phyloP scores from a whole-genome alignment of 1,140 invertebrate genomes.

The Lethrus apterus region DNA sequence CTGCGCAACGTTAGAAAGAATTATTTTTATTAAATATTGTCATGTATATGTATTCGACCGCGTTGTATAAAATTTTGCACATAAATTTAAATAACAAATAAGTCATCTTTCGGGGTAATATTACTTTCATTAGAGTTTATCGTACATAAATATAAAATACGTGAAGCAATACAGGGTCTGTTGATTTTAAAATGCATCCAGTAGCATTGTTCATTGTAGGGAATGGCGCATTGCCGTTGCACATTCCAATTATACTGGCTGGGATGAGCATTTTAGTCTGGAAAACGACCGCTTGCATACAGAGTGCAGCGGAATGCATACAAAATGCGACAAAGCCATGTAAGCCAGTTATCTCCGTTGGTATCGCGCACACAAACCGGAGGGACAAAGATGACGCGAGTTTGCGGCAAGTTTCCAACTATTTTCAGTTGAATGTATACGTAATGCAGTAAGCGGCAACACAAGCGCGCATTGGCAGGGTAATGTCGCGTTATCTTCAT shows the following conservation, averaged over 20 bases:
- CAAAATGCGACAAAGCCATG: background rate
- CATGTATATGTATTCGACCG: too few relatives aligned
- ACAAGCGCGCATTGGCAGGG: constrained; percentile 26
- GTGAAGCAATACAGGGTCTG: constrained; percentile 14
- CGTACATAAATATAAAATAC: constrained; percentile 13
- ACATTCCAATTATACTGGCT: constrained; percentile 25
- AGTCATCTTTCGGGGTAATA: too few relatives aligned
- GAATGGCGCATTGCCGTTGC: constrained; percentile 21
- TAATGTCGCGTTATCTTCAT: constrained; percentile 35
- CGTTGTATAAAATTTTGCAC: too few relatives aligned
- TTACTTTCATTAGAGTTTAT: too few relatives aligned
- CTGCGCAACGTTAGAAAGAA: too few relatives aligned
- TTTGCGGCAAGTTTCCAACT: background rate
- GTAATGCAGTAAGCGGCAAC: constrained; percentile 23
- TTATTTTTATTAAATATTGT: too few relatives aligned
- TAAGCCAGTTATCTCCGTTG: background rate
- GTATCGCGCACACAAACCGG: background rate
- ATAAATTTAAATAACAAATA: too few relatives aligned
- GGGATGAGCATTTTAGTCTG: constrained; percentile 21
- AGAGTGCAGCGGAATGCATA: constrained; percentile 11
- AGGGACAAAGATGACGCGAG: background rate
- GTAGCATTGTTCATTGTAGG: constrained; percentile 21
- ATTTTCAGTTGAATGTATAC: background rate
- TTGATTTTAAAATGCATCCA: constrained; percentile 22
- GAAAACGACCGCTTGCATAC: constrained; percentile 22